These are phyloP conservation scores for Sinohyriopsis cumingii DNA, from an alignment of 2,888 invertebrate genomes.

Conservation along the genomic window DNA sequence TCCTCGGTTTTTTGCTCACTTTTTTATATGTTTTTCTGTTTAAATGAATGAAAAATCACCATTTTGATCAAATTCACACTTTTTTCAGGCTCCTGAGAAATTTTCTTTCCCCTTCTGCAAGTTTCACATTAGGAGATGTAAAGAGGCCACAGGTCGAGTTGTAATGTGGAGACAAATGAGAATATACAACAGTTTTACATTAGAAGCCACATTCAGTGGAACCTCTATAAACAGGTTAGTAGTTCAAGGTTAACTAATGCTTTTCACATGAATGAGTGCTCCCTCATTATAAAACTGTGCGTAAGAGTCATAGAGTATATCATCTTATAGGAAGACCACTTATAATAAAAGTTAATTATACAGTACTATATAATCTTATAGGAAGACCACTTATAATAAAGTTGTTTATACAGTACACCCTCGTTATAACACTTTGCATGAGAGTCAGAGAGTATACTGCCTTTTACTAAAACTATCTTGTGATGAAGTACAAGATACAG, in stretches of 20 bases:
- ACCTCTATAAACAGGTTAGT: slow-evolving; percentile 66
- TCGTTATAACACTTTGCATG: neutral
- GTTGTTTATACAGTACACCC: neutral
- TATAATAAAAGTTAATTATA: neutral
- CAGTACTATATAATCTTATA: neutral
- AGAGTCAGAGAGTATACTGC: too few species aligned
- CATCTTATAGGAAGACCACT: neutral
- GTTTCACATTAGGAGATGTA: slow-evolving; percentile 68
- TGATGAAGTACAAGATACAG: too few species aligned
- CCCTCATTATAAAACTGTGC: too few species aligned
- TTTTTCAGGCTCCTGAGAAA: slow-evolving; percentile 66
- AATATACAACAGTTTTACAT: slow-evolving; percentile 69
- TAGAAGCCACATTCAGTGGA: slow-evolving; percentile 71
- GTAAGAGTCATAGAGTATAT: too few species aligned
- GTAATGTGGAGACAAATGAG: slow-evolving; percentile 71
- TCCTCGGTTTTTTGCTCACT: neutral
- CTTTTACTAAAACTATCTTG: too few species aligned
- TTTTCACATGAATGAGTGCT: neutral
- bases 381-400: neutral
- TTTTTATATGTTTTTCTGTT: too few species aligned
- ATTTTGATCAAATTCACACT: neutral
- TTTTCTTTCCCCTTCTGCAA: slow-evolving; percentile 69
- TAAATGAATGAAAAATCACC: too few species aligned
- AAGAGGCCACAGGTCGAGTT: slow-evolving; percentile 71
- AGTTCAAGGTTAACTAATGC: neutral